Conservation (phyloP, 2,888 invertebrate genomes). For the Loripinus fragilis region DNA sequence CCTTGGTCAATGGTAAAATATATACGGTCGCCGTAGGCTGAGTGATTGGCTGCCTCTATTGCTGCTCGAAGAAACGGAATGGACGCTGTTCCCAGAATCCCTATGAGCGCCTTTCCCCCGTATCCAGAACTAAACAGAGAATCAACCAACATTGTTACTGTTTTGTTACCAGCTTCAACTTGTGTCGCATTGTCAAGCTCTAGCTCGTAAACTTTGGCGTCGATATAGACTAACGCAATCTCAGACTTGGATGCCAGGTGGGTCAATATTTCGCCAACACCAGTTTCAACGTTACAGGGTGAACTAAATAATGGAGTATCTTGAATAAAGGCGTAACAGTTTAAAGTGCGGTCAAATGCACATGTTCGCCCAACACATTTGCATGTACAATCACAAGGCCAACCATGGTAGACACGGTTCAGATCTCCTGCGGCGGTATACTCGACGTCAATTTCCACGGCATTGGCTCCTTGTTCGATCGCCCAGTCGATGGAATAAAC, state of each 20-base stretch:
- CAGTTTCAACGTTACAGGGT: slow-evolving; percentile 24
- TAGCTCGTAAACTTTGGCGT: slow-evolving; percentile 15
- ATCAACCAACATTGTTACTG: background rate
- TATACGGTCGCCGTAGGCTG: slow-evolving; percentile 5
- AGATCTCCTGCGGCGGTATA: slow-evolving; percentile 14
- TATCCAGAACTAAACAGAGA: background rate
- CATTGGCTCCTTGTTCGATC: slow-evolving; percentile 28
- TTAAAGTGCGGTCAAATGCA: too few relatives aligned
- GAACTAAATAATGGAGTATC: background rate
- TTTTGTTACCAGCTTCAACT: slow-evolving; percentile 10
- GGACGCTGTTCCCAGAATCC: background rate
- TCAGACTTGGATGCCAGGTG: slow-evolving; percentile 7
- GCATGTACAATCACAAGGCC: slow-evolving; percentile 37
- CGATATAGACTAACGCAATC: slow-evolving; percentile 14
- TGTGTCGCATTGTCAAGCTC: background rate
- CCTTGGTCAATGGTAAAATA: slow-evolving; percentile 23
- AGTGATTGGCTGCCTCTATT: background rate
- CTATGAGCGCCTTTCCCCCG: background rate
- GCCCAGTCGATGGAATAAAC: slow-evolving; percentile 31
- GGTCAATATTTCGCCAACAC: background rate
- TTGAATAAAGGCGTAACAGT: slow-evolving; percentile 4
- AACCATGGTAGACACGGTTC: slow-evolving; percentile 3
- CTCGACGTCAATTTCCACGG: slow-evolving; percentile 27
- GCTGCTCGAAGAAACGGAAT: background rate
- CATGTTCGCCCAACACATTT: slow-evolving; percentile 23